Conservation (phyloP, 1,140 invertebrate genomes). For the Heterodera schachtii region DNA sequence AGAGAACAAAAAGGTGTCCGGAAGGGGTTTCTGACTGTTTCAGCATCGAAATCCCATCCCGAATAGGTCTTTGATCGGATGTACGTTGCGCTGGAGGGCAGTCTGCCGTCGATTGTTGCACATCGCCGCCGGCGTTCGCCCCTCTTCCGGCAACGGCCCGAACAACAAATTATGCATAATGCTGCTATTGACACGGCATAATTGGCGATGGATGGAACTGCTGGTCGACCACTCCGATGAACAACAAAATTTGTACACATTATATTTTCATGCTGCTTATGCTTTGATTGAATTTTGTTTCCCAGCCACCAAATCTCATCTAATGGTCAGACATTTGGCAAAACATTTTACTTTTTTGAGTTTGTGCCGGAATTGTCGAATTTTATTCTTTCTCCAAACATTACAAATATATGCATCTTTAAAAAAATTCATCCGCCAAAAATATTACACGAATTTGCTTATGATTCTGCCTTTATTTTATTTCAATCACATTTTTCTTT, state of each 20-base stretch:
- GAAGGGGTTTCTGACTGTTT: background rate
- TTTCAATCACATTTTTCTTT: background rate
- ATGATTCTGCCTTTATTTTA: background rate
- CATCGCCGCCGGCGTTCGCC: background rate
- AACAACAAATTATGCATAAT: background rate
- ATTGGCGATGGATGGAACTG: no score
- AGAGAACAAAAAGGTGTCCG: background rate
- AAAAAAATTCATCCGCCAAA: background rate
- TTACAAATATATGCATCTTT: no score
- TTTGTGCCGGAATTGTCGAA: no score
- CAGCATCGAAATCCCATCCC: background rate
- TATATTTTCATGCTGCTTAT: no score
- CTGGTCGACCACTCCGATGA: no score
- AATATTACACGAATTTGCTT: background rate
- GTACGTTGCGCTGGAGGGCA: conserved; percentile 5
- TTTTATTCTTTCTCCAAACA: no score
- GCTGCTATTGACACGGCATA: background rate
- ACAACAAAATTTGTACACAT: no score
- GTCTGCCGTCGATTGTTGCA: background rate
- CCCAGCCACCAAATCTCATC: no score
- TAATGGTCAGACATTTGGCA: no score
- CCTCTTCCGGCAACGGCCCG: no score
- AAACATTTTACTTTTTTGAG: no score
- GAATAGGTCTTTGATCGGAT: conserved; percentile 15
- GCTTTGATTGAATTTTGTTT: no score